Percentiles rank a stretch among this genome's conserved stretches.
phyloP scores from a whole-genome alignment of 2,797 vertebrate genomes.

The Chelidonichthys spinosus region DNA sequence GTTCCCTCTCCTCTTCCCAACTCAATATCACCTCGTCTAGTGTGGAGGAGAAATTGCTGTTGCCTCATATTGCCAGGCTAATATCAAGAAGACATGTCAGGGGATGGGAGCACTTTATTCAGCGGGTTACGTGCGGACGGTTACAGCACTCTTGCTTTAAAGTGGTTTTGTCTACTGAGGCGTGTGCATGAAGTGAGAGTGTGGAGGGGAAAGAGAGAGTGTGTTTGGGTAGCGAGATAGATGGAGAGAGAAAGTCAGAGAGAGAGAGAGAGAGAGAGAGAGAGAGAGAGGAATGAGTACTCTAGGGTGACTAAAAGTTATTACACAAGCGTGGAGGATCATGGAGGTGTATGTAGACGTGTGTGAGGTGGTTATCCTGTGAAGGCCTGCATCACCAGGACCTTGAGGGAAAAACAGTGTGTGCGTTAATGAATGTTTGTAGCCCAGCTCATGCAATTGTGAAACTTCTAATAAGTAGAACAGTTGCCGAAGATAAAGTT shows the following conservation, averaged over 20 bases:
- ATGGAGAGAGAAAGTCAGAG: constrained; percentile 34
- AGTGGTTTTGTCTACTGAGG: constrained; percentile 74
- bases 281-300: constrained; percentile 47
- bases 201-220: constrained; percentile 24
- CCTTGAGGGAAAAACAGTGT: constrained; percentile 31
- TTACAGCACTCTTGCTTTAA: constrained; percentile 63
- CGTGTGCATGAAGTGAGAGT: constrained; percentile 64
- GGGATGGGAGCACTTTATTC: constrained; percentile 81
- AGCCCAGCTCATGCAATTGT: constrained; percentile 13
- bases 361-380: constrained; percentile 36
- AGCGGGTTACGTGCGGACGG: constrained; percentile 67
- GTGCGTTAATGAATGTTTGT: constrained; percentile 19
- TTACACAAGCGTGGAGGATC: constrained; percentile 61
- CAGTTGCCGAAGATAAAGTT: neutral
- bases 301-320: constrained; percentile 62
- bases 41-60: constrained; percentile 74
- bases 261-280: constrained; percentile 28
- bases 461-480: constrained; percentile 21
- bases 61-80: constrained; percentile 77
- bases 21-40: constrained; percentile 79
- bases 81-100: constrained; percentile 80
- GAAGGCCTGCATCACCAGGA: constrained; percentile 46
- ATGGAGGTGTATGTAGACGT: constrained; percentile 17
- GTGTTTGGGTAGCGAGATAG: constrained; percentile 43
- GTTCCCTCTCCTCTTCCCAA: constrained; percentile 77